Base-by-base conservation (phyloP, 35 echinoderm and acorn worm genomes). In the Heliocidaris erythrogramma region DNA sequence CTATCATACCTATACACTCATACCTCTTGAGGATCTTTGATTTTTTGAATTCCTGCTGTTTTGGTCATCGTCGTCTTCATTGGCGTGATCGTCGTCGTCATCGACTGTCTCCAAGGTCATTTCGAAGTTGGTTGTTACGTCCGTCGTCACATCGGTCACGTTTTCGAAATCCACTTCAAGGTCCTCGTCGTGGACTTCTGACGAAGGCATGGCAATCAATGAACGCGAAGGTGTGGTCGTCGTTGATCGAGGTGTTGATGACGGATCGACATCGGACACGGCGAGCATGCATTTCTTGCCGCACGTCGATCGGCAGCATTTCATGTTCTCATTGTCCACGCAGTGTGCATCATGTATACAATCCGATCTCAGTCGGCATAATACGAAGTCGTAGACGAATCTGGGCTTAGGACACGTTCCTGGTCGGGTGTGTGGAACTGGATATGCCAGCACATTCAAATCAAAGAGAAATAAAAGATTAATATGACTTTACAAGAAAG, bases 221-320 rank as follows among this genome's bases (percentile, higher is more conserved):
- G 27, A 0, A 21, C 4, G 3, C 65, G 65, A 78, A 78, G 65
- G n/a, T 78, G 65, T 78, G 18, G 27, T 78, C 65, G 27, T 78
- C 65, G 65, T 78, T 7, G 65, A 21, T 60, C 12, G 59, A 14
- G 59, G 12, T 60, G 59, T 18, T n/a, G 18, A 69, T 18, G 17
- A 27, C 0, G 65, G 27, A 6, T 17, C 65, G 18, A 78, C 27
- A 78, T 78, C 65, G 18, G 65, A 78, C 13, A 32, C 87, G 87
- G 87, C 31, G 31, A 32, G 31, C 87, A 89, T 48, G 87, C 87
- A 89, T 89, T 48, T 32, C 29, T 47, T 89, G 31, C 87, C 87
- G 87, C 87, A 89, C 32, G 30, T 89, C 31, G 87, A 47, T 31
- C 42, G 87, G 32, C 87, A 89, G 87, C 87, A 89, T 89, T 89